These are phyloP conservation scores for Enteromius anoplus DNA, from an alignment of 2,797 vertebrate species.

Conservation along the genomic window DNA sequence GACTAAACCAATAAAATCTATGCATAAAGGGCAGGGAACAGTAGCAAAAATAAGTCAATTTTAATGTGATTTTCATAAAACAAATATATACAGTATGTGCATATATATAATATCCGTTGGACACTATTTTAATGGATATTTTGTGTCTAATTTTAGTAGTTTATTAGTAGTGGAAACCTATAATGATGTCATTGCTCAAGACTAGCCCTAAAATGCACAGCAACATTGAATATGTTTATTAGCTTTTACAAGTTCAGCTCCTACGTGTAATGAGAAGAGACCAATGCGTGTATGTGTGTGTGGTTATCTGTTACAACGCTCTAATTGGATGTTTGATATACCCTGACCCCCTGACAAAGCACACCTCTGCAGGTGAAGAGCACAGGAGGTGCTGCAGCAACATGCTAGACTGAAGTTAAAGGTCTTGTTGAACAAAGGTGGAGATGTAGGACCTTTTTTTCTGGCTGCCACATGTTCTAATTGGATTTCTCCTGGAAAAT, in stretches of 20 bases:
- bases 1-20: background rate
- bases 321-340: conserved; percentile 54
- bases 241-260: conserved; percentile 20
- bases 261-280: conserved; percentile 50
- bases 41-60: background rate
- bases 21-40: background rate
- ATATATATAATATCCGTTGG: background rate
- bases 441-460: conserved; percentile 41
- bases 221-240: conserved; percentile 26
- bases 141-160: background rate
- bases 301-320: conserved; percentile 31
- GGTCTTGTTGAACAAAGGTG: conserved; percentile 51
- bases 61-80: background rate
- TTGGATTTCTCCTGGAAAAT: conserved; percentile 52
- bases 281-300: conserved; percentile 17
- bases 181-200: background rate
- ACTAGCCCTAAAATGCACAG: background rate
- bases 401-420: conserved; percentile 43
- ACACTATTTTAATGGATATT: background rate
- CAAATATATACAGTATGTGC: too few relatives aligned
- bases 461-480: conserved; percentile 47
- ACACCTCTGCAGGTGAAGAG: conserved; percentile 47
- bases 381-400: conserved; percentile 44
- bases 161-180: background rate
- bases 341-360: conserved; percentile 41